Evolutionary conservation across 2,888 invertebrate species (phyloP).

Genomic region (Dolichomitus sp.): DNA sequence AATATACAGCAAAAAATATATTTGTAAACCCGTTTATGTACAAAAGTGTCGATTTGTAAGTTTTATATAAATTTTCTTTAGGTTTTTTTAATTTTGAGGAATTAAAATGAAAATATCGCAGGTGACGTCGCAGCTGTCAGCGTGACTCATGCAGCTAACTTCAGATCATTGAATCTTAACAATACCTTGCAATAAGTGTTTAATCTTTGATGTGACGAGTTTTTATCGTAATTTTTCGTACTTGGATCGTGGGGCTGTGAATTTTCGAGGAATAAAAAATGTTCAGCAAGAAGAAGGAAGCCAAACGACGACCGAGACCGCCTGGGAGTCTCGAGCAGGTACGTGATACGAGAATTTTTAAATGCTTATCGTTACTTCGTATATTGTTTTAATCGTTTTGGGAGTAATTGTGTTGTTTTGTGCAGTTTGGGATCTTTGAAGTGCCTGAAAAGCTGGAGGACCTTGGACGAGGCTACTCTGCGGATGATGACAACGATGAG

Average conservation of each 20-base stretch:
- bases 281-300: constrained; percentile 82
- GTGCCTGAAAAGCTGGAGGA: constrained; percentile 90
- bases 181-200: constrained; percentile 19
- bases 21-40: background rate
- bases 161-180: constrained; percentile 39
- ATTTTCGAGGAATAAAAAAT: constrained; percentile 65
- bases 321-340: constrained; percentile 82
- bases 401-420: constrained; percentile 22
- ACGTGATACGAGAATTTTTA: constrained; percentile 14
- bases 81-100: background rate
- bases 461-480: constrained; percentile 82
- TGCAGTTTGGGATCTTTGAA: constrained; percentile 92
- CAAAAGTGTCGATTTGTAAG: background rate
- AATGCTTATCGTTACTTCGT: background rate
- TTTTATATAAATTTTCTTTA: background rate
- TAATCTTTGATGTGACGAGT: background rate
- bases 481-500: constrained; percentile 89
- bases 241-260: background rate
- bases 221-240: constrained; percentile 7
- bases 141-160: constrained; percentile 59
- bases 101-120: constrained; percentile 12
- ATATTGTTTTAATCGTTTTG: background rate
- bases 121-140: constrained; percentile 59
- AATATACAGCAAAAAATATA: background rate
- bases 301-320: constrained; percentile 75